Conservation (phyloP, 2,113 vertebrate species). For the Rhinolophus ferrumequinum region DNA sequence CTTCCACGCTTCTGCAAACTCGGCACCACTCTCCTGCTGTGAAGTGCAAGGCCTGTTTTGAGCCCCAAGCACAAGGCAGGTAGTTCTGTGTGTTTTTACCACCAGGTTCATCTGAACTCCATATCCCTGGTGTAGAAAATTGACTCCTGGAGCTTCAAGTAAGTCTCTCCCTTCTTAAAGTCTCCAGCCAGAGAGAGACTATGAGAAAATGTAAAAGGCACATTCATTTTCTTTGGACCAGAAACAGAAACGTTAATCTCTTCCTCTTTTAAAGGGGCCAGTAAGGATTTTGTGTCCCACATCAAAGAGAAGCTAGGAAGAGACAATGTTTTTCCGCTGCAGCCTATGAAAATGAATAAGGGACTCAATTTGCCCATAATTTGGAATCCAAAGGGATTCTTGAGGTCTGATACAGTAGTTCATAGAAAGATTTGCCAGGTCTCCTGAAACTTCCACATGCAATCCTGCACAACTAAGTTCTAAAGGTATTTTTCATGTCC, state of each 20-base stretch:
- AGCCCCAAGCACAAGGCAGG: background rate
- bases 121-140: background rate
- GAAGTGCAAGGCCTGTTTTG: background rate
- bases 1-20: slow-evolving; percentile 58
- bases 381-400: slow-evolving; percentile 6
- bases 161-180: background rate
- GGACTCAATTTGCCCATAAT: background rate
- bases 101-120: background rate
- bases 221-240: slow-evolving; percentile 52
- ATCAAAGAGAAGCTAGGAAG: background rate
- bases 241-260: slow-evolving; percentile 44
- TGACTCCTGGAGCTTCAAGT: background rate
- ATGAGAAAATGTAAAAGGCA: slow-evolving; percentile 27
- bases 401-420: background rate
- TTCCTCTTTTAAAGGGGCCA: slow-evolving; percentile 42
- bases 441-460: background rate
- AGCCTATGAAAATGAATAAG: background rate
- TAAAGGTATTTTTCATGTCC: background rate
- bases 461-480: background rate
- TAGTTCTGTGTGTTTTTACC: background rate
- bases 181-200: background rate
- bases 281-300: slow-evolving; percentile 27
- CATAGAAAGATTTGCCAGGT: background rate
- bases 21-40: background rate
- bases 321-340: background rate